Base-by-base conservation (phyloP, 2,797 vertebrate genomes). In the Holocentrus rufus region DNA sequence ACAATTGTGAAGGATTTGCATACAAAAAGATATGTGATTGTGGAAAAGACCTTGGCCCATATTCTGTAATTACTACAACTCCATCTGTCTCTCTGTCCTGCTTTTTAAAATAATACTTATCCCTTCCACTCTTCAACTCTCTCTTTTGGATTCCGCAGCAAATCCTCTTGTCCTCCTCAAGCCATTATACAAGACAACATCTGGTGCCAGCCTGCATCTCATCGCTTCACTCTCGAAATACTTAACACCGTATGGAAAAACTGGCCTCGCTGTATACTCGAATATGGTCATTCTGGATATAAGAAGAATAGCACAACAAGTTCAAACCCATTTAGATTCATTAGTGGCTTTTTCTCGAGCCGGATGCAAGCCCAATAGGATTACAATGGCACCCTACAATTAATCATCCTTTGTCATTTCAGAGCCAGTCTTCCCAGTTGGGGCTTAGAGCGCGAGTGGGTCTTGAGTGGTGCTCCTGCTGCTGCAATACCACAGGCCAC, bases 1-100 rank as follows among this genome's bases (percentile, higher is more conserved):
- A 88, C 84, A 88, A 83, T 69, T 85, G 79, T 76, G 36, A 67
- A 34, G 74, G 80, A 89, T 91, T 84, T 90, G 76, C 78, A 86
- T 85, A 76, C 85, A 79, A 81, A 84, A 88, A 80, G 80, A 84
- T 74, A 65, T 69, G 66, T 62, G 67, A 86, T 79, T 82, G 65
- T 80, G 44, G 55, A 83, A 71, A 80, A 81, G 76, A 87, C 79
- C 88, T 90, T 90, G 83, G 74, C 77, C 82, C 81, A 86, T 77
- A 85, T 86, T 87, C 73, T 80, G 66, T 86, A 87, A 89, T 89
- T 82, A 86, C 75, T 70, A 69, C 77, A 66, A 76, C 80, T 86
- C 74, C 80, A 88, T 84, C 80, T 81, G 82, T 67, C 74, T 80
- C 61, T 71, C 61, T 74, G 72, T 61, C 64, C 53, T 84, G 79